Percentiles rank a stretch among this genome's conserved stretches.
Evolutionary conservation across 2,797 vertebrate genomes (phyloP).

Genomic region (Leptoclinus maculatus): DNA sequence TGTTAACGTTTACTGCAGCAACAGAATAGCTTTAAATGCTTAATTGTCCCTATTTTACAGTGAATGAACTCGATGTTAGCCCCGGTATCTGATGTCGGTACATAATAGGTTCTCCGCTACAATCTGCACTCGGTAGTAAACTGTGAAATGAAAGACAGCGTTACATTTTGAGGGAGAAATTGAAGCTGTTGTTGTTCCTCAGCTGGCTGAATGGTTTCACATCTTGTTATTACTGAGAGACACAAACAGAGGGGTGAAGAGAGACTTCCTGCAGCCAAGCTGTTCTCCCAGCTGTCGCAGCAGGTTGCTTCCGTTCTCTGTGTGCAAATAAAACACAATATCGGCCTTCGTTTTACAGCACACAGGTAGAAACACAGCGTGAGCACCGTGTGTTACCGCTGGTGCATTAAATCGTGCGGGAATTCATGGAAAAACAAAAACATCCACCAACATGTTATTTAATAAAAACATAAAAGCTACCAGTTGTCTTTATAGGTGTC

Average conservation of each 20-base stretch:
- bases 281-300: conserved; percentile 68
- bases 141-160: conserved; percentile 12
- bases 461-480: neutral
- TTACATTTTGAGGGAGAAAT: neutral
- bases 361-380: conserved; percentile 9
- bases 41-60: neutral
- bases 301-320: conserved; percentile 31
- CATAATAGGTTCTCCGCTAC: conserved; percentile 12
- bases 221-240: conserved; percentile 51
- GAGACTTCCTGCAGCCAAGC: conserved; percentile 62
- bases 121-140: neutral
- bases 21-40: conserved; percentile 29
- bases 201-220: conserved; percentile 54
- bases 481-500: neutral
- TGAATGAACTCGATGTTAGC: neutral
- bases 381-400: conserved; percentile 28
- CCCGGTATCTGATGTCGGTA: neutral
- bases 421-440: neutral
- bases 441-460: neutral
- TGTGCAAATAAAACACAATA: conserved; percentile 10
- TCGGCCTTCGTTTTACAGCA: neutral
- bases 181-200: conserved; percentile 56
- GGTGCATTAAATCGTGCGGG: neutral
- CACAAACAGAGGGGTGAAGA: conserved; percentile 38
- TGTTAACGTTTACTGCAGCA: conserved; percentile 16